These are phyloP conservation scores for Petrophora chlorosata DNA, from an alignment of 2,888 invertebrate genomes.

Conservation along the genomic window DNA sequence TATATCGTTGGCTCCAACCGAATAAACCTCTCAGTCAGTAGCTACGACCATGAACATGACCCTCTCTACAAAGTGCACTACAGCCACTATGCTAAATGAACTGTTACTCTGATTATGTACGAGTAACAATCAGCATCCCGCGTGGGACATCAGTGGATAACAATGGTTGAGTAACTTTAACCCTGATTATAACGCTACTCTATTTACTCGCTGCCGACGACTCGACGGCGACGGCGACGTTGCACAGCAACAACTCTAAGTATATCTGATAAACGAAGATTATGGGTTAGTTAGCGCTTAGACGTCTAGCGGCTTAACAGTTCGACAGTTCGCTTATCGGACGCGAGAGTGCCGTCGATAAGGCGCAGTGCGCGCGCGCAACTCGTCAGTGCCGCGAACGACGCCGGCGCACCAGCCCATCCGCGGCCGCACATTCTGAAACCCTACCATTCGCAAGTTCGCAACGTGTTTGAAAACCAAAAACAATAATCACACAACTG, in stretches of 20 bases:
- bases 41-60: no score
- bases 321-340: constrained; percentile 68
- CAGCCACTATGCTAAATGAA: no score
- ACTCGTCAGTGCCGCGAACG: constrained; percentile 62
- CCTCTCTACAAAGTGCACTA: no score
- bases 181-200: no score
- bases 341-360: constrained; percentile 68
- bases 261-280: constrained; percentile 6
- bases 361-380: constrained; percentile 61
- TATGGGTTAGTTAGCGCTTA: constrained; percentile 26
- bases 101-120: no score
- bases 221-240: background rate
- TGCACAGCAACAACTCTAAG: constrained; percentile 1
- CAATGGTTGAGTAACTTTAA: no score
- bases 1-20: no score
- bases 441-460: constrained; percentile 39
- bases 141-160: no score
- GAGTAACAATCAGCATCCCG: no score
- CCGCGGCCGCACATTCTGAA: constrained; percentile 28
- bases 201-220: no score
- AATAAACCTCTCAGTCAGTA: no score
- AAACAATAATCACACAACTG: constrained; percentile 59
- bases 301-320: constrained; percentile 40
- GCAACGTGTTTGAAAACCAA: constrained; percentile 52
- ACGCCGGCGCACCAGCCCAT: constrained; percentile 59